Evolutionary conservation across 2,113 vertebrate species (phyloP).

Genomic region (Stegastes partitus): DNA sequence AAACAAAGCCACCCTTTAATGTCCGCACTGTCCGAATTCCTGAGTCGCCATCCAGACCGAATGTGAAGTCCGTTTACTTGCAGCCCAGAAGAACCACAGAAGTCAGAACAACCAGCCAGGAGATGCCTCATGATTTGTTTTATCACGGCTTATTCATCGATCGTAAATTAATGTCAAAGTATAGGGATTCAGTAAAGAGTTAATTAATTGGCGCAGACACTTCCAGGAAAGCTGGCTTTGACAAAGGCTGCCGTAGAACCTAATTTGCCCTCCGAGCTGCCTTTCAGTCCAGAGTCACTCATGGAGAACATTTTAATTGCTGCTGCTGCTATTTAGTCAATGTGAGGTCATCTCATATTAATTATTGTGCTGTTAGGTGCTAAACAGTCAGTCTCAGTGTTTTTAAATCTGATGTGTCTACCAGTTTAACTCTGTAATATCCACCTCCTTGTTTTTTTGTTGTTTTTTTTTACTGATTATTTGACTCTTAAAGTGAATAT

Average conservation of each 20-base stretch:
- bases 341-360: constrained; percentile 20
- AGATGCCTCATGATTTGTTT: background rate
- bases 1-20: constrained; percentile 36
- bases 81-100: background rate
- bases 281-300: constrained; percentile 47
- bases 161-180: background rate
- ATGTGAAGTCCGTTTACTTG: background rate
- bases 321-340: constrained; percentile 14
- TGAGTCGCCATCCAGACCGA: background rate
- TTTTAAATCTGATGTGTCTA: background rate
- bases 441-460: no score
- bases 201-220: background rate
- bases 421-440: no score
- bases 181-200: background rate
- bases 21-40: constrained; percentile 7
- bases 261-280: constrained; percentile 23
- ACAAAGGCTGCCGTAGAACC: background rate
- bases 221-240: constrained; percentile 33
- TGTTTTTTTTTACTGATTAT: no score
- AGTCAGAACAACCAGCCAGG: background rate
- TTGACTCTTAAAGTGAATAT: no score
- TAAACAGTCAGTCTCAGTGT: background rate
- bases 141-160: background rate
- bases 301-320: constrained; percentile 78
- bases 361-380: background rate